Base-by-base conservation (phyloP, 2,113 vertebrate species). In the Oenanthe oenanthe region DNA sequence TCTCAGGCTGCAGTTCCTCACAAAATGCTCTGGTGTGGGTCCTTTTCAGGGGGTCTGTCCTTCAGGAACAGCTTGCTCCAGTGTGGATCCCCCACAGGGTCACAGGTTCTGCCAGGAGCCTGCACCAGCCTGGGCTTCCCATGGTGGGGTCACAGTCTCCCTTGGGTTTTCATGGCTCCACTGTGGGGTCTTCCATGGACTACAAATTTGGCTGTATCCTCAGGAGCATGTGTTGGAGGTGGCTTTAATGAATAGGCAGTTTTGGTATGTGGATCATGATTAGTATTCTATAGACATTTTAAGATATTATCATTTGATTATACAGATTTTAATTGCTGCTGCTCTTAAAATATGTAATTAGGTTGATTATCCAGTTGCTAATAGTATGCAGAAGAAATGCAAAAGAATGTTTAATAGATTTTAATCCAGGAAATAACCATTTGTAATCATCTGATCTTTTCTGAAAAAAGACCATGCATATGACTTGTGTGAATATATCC, bases 81-180 rank as follows among this genome's bases (percentile, higher is more conserved):
- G 21, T 1, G 1, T 67, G 16, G 34, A 24, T 3, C 0, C 13
- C 29, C 12, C 25, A 7, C 28, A 22, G 62, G 32, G 2, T 56
- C 62, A 9, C 61, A 56, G 40, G 12, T 79, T 20, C 62, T 85
- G 24, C 28, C 42, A 45, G 60, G 24, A 73, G 18, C 47, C 54
- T 70, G 48, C 56, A 70, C 28, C 36, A 51, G 24, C 6, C 1
- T 8, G 13, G 7, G 26, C 9, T 60, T 17, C 14, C 26, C 45
- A 9, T 18, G 8, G 18, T 13, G 9, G 47, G 19, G 14, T 70
- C 43, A 11, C 57, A 65, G 21, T 18, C 38, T 50, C 28, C 13
- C 36, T 67, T 1, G 1, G 24, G 32, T 13, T 61, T 17, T 22
- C 7, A 6, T 31, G 32, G 32, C 32, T 62, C 20, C 1, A 1